Evolutionary conservation across 2,797 vertebrate species (phyloP).

Genomic region (Anniella stebbinsi): DNA sequence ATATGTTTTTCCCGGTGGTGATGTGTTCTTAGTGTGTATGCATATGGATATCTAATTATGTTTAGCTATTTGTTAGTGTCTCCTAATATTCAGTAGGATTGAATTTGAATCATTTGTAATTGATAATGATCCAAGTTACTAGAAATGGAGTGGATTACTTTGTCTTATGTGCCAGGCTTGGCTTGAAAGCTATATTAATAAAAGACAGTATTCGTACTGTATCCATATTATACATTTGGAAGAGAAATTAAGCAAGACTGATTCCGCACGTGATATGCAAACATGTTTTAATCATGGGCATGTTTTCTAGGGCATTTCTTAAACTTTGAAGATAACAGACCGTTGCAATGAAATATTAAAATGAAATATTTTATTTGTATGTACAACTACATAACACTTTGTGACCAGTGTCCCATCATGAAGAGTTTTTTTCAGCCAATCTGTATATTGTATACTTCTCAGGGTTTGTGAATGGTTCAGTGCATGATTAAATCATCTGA

Average conservation of each 20-base stretch:
- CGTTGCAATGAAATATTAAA: background rate
- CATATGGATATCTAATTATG: background rate
- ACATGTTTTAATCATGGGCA: background rate
- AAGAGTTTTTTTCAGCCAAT: background rate
- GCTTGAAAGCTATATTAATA: constrained; percentile 5
- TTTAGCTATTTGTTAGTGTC: background rate
- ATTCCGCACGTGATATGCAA: background rate
- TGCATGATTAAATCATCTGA: background rate
- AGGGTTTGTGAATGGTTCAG: background rate
- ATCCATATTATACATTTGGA: constrained; percentile 3
- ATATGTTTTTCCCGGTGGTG: background rate
- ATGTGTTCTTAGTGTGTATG: background rate
- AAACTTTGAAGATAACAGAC: background rate
- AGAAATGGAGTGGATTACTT: background rate
- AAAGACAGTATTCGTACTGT: background rate
- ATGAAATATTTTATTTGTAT: background rate
- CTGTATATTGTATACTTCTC: background rate
- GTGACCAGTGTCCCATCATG: background rate
- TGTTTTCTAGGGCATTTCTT: background rate
- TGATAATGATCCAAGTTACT: background rate
- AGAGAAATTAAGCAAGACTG: background rate
- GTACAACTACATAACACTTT: background rate
- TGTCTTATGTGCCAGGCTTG: background rate
- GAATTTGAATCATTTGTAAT: background rate
- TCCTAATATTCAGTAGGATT: background rate